A percentile compares a stretch with the other conserved stretches of the same genome.
phyloP scores from a whole-genome alignment of 2,797 vertebrate species.

The Trachops cirrhosus region DNA sequence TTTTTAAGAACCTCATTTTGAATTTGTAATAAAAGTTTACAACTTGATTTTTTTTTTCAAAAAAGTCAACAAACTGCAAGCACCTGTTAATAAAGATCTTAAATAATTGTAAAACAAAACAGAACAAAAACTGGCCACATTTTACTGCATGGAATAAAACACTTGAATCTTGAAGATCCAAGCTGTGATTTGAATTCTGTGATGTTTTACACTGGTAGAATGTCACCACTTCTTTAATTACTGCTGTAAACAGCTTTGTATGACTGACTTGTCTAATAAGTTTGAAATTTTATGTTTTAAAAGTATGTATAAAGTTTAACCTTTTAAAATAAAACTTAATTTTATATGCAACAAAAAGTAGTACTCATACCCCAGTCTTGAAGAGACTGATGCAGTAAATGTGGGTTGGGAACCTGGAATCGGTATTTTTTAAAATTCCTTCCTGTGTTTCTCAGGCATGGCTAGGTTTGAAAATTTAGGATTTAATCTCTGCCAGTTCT shows the following conservation, averaged over 20 bases:
- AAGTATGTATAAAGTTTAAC: background rate
- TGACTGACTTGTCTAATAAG: slow-evolving; percentile 59
- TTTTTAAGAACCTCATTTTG: background rate
- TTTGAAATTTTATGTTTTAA: slow-evolving; percentile 34
- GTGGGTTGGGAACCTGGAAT: background rate
- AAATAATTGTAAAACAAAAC: background rate
- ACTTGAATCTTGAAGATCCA: slow-evolving; percentile 58
- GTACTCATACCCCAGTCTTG: background rate
- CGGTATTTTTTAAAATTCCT: background rate
- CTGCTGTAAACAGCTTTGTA: slow-evolving; percentile 73
- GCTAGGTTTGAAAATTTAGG: background rate
- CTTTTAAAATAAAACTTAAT: slow-evolving; percentile 76
- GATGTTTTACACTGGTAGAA: slow-evolving; percentile 66
- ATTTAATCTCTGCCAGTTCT: background rate
- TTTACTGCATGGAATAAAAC: slow-evolving; percentile 52
- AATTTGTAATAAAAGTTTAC: background rate
- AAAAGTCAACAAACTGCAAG: background rate
- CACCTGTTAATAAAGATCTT: background rate
- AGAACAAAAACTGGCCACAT: slow-evolving; percentile 40
- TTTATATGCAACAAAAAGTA: background rate
- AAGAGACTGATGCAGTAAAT: background rate
- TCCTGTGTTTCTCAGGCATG: background rate
- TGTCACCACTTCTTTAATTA: slow-evolving; percentile 39
- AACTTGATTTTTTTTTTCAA: background rate
- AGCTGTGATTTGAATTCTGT: slow-evolving; percentile 60